Conservation (phyloP, 2,888 invertebrate genomes). For the Acanthopleura granulata region DNA sequence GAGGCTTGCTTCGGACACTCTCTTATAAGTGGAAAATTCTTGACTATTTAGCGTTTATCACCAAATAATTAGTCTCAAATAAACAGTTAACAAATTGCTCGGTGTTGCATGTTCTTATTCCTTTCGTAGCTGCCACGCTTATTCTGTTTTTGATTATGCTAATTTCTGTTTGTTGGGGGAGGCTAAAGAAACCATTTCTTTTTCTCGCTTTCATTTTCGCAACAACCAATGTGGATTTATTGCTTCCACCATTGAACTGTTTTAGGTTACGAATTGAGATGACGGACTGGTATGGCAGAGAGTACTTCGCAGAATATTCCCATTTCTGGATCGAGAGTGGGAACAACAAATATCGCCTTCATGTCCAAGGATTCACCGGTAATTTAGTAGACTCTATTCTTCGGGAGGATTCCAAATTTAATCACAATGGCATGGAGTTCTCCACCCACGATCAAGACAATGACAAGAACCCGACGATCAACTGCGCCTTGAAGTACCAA, state of each 20-base stretch:
- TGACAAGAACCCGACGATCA: neutral
- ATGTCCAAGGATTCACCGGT: slow-evolving; percentile 14
- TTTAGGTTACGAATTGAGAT: slow-evolving; percentile 15
- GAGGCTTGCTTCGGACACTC: no score
- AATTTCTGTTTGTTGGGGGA: no score
- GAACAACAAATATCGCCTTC: neutral
- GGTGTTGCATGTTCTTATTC: no score
- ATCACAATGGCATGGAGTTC: slow-evolving; percentile 16
- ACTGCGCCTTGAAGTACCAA: slow-evolving; percentile 15
- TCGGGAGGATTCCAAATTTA: neutral
- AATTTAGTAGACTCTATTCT: neutral
- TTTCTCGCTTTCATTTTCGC: no score
- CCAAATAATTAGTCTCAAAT: no score
- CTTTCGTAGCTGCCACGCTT: no score
- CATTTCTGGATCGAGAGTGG: slow-evolving; percentile 17
- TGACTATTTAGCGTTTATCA: no score
- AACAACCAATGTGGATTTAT: no score
- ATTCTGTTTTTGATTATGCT: no score
- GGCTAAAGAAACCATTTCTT: no score
- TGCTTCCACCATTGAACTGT: neutral
- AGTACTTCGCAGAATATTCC: slow-evolving; percentile 13
- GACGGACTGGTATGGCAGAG: slow-evolving; percentile 15
- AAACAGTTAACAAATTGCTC: no score
- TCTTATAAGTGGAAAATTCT: no score
- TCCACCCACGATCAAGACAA: slow-evolving; percentile 6